Evolutionary conservation across 2,888 invertebrate genomes (phyloP).

Genomic region (Catocala fraxini): DNA sequence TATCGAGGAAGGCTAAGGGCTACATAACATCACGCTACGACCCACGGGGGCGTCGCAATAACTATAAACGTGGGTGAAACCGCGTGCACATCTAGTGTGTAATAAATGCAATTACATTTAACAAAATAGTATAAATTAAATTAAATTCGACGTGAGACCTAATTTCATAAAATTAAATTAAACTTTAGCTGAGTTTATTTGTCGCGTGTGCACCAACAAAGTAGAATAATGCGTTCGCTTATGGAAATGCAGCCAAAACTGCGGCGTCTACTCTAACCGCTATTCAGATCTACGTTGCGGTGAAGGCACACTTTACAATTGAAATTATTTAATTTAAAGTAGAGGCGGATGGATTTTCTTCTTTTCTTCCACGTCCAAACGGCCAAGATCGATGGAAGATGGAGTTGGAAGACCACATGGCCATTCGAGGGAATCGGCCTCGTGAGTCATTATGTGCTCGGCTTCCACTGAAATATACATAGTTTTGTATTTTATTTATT

Average conservation of each 20-base stretch:
- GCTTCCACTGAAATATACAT: conserved; percentile 90
- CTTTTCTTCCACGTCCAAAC: conserved; percentile 89
- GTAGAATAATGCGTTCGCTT: conserved; percentile 7
- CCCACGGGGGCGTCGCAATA: no score
- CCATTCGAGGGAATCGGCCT: conserved; percentile 90
- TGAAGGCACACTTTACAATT: conserved; percentile 67
- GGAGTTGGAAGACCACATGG: conserved; percentile 93
- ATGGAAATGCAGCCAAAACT: conserved; percentile 15
- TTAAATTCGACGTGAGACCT: no score
- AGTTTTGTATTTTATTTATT: no score
- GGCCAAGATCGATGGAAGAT: conserved; percentile 90
- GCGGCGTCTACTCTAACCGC: conserved; percentile 39
- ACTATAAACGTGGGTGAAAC: no score
- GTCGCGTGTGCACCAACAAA: not conserved
- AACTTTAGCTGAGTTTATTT: no score
- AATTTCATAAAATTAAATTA: no score
- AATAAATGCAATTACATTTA: no score
- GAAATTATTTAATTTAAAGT: conserved; percentile 57
- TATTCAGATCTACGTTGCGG: conserved; percentile 43
- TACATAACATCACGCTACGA: no score
- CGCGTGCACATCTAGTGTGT: no score
- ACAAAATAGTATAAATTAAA: no score
- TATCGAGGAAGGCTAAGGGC: no score
- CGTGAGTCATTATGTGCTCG: conserved; percentile 93
- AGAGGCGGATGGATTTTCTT: conserved; percentile 89